Evolutionary conservation across 2,797 vertebrate genomes (phyloP), one percentile per base, ranked within the genome.

Genomic region (Psittacula derbiana): DNA sequence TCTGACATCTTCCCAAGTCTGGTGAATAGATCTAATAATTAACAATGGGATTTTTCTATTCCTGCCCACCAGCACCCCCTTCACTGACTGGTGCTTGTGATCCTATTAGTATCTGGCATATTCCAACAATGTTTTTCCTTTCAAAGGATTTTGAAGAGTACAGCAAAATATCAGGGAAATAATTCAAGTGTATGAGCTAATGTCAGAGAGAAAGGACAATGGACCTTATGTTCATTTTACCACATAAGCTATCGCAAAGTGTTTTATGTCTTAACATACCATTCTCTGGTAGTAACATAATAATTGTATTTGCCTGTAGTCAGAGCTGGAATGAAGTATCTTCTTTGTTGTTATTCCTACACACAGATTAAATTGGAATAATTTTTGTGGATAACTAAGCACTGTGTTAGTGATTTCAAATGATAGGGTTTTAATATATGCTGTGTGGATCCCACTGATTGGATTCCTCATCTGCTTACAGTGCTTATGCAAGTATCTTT

Each of bases 31-130:
- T 64, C 53, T 57, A 21, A 79, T 60, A 49, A 88, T 69, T 7
- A 93, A 96, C 85, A 97, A 91, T 78, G 75, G 61, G 69, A 88
- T 91, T 95, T 86, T 93, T 93, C 85, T 93, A 19, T 50, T 65
- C 91, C 79, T 91, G 71, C 94, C 93, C 85, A 78, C 94, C 66
- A 46, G 12, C 83, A 73, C 28, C 53, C 72, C 67, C 41, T 86
- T 83, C 46, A 8, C 89, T 44, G 78, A 40, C 55, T 23, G 15
- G 6, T 93, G 74, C 86, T 87, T 40, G 47, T 76, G 92, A 30
- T 85, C 90, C 95, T 94, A 80, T 96, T 94, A 71, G 92, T 80
- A 73, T 38, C 93, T 76, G 83, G 50, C 70, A 47, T 30, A 70
- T 86, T 47, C 88, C 84, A 90, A 73, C 88, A 89, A 64, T 46